These are phyloP conservation scores for Hecatera dysodea DNA, from an alignment of 2,888 invertebrate genomes.

Conservation along the genomic window DNA sequence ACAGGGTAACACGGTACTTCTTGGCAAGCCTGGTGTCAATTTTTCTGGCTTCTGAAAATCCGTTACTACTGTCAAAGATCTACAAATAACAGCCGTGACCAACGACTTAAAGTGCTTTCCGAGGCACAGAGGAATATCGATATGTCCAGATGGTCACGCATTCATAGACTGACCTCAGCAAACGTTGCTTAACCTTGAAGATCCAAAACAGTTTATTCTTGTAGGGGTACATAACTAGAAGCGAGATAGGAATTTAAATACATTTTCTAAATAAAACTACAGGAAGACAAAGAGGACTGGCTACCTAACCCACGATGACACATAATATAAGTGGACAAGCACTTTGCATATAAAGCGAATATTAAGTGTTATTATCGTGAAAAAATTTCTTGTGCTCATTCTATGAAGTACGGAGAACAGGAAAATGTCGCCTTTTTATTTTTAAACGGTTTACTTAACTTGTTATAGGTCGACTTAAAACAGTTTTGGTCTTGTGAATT, in stretches of 20 bases:
- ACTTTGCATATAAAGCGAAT: slow-evolving; percentile 57
- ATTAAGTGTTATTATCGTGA: slow-evolving; percentile 35
- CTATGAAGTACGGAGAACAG: slow-evolving; percentile 3
- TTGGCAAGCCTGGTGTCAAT: no score
- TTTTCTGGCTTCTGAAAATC: no score
- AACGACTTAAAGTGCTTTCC: no score
- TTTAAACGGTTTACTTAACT: slow-evolving; percentile 13
- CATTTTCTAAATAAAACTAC: slow-evolving; percentile 10
- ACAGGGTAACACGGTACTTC: no score
- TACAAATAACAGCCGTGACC: no score
- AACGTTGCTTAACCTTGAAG: no score
- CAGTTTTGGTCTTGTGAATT: background rate
- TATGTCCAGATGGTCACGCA: no score
- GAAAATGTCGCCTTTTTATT: slow-evolving; percentile 10
- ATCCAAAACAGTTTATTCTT: no score
- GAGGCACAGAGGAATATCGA: no score
- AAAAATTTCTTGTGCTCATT: slow-evolving; percentile 3
- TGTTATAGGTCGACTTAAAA: background rate
- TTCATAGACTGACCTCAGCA: no score
- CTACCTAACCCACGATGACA: slow-evolving; percentile 30
- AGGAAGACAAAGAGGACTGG: slow-evolving; percentile 8
- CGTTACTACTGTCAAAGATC: no score
- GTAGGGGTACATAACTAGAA: slow-evolving; percentile 12
- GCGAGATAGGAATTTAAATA: background rate
- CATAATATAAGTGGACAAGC: slow-evolving; percentile 43